phyloP scores from a whole-genome alignment of 2,797 vertebrate species.

The Pygocentrus nattereri region DNA sequence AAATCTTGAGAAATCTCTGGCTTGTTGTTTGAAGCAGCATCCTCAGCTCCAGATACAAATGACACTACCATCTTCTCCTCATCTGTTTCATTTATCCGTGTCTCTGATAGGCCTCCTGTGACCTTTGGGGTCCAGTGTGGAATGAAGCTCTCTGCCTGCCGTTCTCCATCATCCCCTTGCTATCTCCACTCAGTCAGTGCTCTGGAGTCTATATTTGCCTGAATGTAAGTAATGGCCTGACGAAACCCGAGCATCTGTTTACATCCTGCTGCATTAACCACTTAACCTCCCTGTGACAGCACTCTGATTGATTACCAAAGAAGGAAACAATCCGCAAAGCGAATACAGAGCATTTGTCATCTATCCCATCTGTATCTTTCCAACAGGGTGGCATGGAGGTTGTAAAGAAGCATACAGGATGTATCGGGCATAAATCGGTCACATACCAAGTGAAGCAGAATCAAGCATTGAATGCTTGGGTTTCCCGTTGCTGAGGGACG shows the following conservation, averaged over 20 bases:
- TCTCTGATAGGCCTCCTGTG: conserved; percentile 19
- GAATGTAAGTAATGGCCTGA: conserved; percentile 50
- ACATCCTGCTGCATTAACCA: conserved; percentile 58
- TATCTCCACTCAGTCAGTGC: conserved; percentile 30
- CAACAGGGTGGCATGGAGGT: conserved; percentile 1
- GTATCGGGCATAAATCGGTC: conserved; percentile 22
- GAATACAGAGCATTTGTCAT: conserved; percentile 28
- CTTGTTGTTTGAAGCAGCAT: background rate
- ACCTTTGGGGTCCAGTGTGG: conserved; percentile 18
- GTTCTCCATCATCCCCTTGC: conserved; percentile 31
- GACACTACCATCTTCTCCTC: background rate
- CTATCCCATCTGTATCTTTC: conserved; percentile 27
- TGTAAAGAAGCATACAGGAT: background rate
- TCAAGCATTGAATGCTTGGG: conserved; percentile 18
- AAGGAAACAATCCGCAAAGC: conserved; percentile 27
- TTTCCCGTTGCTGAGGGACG: conserved; percentile 42
- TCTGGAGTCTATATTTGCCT: conserved; percentile 52
- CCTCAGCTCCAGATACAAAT: background rate
- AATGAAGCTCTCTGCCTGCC: conserved; percentile 18
- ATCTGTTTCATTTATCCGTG: conserved; percentile 12
- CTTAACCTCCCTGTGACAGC: conserved; percentile 53
- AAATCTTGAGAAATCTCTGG: too few species aligned
- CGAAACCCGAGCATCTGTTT: conserved; percentile 57
- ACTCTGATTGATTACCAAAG: conserved; percentile 51
- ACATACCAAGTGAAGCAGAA: conserved; percentile 9